Evolutionary conservation across 2,888 invertebrate species (phyloP), one percentile per base, ranked within the genome.

Genomic region (Apamea anceps): DNA sequence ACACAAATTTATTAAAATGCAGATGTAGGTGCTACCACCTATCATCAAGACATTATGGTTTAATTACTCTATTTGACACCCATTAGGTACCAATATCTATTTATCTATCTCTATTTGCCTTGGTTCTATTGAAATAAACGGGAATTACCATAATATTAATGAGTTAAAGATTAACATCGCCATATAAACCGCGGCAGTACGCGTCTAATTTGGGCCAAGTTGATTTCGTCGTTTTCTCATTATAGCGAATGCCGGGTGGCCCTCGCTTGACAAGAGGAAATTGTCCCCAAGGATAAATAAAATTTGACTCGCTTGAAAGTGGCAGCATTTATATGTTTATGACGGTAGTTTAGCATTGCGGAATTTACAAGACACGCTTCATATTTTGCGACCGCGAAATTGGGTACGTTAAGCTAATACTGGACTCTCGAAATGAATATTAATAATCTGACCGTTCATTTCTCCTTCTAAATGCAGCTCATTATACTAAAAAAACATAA

Each of bases 231-330:
- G 94, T 96, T 95, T 96, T 96, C 93, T 95, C 94, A 93, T 95
- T 94, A 95, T 93, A 93, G 92, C 92, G 92, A 94, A 95, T 93
- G 93, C 94, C 95, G 96, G 96, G 96, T 96, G 96, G 96, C 95
- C 96, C 92, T 88, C 93, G 91, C 90, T 94, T 95, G 95, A 96
- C 95, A 95, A 94, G 95, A 96, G 96, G 96, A 96, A 96, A 96
- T 95, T 95, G 95, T 95, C 94, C 93, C 93, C 89, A 91, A 92
- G 94, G 95, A 95, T 94, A 94, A 95, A 95, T 96, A 95, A 95
- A 96, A 95, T 96, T 96, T 94, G 93, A 95, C 92, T 94, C 91
- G 90, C 87, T 93, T 93, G 92, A 94, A 95, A 94, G 92, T 94
- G 92, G 90, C 91, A 89, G 91, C 94, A 94, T 95, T 95, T 95